Evolutionary conservation across 2,797 vertebrate genomes (phyloP).

Genomic region (Heliangelus exortis): DNA sequence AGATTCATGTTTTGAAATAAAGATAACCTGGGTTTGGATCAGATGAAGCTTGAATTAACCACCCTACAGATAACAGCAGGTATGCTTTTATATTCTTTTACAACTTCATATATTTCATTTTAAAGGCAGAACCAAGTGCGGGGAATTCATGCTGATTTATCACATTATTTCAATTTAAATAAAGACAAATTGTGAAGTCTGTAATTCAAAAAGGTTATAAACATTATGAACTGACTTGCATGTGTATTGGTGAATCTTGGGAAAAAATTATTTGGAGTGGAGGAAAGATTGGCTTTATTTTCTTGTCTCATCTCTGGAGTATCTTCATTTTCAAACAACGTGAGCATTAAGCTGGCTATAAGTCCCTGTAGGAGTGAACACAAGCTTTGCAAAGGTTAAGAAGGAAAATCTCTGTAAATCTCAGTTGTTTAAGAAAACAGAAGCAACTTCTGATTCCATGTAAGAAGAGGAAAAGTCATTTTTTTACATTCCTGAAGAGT

Average conservation of each 20-base stretch:
- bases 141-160: too few relatives aligned
- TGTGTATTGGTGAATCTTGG: neutral
- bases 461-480: neutral
- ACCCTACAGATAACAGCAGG: neutral
- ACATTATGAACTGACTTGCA: neutral
- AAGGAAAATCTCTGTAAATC: neutral
- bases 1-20: neutral
- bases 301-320: neutral
- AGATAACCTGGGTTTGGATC: neutral
- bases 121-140: neutral
- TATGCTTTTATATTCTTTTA: neutral
- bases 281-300: neutral
- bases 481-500: conserved; percentile 1
- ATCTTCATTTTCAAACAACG: neutral
- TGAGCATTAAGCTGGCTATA: neutral
- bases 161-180: neutral
- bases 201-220: neutral
- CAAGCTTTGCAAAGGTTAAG: neutral
- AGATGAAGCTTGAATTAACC: neutral
- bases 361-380: neutral
- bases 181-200: neutral
- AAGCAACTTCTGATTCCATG: conserved; percentile 14
- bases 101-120: neutral
- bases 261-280: neutral
- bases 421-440: neutral